phyloP scores from a whole-genome alignment of 2,113 vertebrate species.

The Oncorhynchus keta region DNA sequence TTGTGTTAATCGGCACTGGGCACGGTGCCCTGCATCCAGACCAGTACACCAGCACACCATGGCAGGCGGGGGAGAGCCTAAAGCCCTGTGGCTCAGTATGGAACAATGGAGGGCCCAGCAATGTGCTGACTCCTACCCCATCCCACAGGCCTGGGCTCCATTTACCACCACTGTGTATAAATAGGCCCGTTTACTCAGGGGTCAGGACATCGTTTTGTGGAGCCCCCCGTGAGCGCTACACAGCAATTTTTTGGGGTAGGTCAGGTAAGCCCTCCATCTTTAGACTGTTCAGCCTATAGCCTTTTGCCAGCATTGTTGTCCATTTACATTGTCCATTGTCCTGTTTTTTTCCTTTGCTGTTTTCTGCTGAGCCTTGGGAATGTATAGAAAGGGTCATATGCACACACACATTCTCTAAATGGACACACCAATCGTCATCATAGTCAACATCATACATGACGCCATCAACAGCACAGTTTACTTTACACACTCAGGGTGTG shows the following conservation, averaged over 20 bases:
- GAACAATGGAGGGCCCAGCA: slow-evolving; percentile 71
- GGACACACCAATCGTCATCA: background rate
- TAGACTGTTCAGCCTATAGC: slow-evolving; percentile 39
- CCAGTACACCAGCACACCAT: slow-evolving; percentile 18
- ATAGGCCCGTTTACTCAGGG: slow-evolving; percentile 61
- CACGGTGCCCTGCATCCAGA: slow-evolving; percentile 68
- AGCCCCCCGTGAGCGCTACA: slow-evolving; percentile 59
- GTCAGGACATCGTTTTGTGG: slow-evolving; percentile 67
- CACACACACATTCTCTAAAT: slow-evolving; percentile 8
- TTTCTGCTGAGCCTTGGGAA: slow-evolving; percentile 51
- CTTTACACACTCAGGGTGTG: background rate
- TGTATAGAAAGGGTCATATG: slow-evolving; percentile 23
- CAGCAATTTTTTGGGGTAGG: slow-evolving; percentile 66
- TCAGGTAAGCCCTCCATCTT: slow-evolving; percentile 73
- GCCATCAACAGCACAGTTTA: background rate
- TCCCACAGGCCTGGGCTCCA: slow-evolving; percentile 49
- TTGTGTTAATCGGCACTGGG: slow-evolving; percentile 65
- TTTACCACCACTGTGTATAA: slow-evolving; percentile 72
- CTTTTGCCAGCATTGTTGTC: slow-evolving; percentile 30
- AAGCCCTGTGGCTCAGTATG: slow-evolving; percentile 72
- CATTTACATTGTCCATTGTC: slow-evolving; percentile 36
- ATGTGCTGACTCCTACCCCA: slow-evolving; percentile 77
- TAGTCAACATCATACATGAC: background rate
- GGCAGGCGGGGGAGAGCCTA: slow-evolving; percentile 41
- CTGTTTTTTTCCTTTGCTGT: slow-evolving; percentile 27